A percentile compares a stretch with the other conserved stretches of the same genome.
These are phyloP conservation scores for Aselliscus stoliczkanus DNA, from an alignment of 2,797 vertebrate species.

Conservation along the genomic window DNA sequence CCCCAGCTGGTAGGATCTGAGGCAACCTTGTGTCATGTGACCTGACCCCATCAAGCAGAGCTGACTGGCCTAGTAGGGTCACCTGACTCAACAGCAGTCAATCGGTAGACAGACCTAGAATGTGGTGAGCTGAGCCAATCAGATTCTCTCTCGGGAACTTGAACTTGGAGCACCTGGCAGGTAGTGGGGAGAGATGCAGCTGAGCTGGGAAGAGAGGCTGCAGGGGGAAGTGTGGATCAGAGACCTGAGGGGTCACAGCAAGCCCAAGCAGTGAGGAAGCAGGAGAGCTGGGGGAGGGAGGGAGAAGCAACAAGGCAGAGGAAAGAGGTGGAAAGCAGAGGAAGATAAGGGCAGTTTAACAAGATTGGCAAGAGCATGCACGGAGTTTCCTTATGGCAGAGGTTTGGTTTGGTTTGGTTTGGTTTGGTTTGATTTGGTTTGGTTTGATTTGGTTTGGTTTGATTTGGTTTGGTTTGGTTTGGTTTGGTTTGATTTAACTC, in stretches of 20 bases:
- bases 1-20: fast-evolving
- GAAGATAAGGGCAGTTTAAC: background rate
- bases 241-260: fast-evolving
- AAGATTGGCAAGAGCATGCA: background rate
- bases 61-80: background rate
- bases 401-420: background rate
- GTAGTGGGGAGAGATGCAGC: fast-evolving
- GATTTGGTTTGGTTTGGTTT: too few relatives aligned
- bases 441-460: background rate
- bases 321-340: background rate
- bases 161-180: fast-evolving
- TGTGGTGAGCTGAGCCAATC: background rate
- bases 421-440: background rate
- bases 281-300: fast-evolving
- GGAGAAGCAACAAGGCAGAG: background rate
- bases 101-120: background rate
- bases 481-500: background rate
- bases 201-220: fast-evolving
- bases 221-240: background rate
- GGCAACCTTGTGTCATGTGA: background rate
- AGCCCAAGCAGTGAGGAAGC: background rate
- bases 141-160: background rate
- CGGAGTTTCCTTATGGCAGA: background rate
- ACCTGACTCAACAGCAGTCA: background rate
- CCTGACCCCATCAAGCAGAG: background rate